phyloP scores from a whole-genome alignment of 1,140 invertebrate genomes.

The Ylistrum balloti region DNA sequence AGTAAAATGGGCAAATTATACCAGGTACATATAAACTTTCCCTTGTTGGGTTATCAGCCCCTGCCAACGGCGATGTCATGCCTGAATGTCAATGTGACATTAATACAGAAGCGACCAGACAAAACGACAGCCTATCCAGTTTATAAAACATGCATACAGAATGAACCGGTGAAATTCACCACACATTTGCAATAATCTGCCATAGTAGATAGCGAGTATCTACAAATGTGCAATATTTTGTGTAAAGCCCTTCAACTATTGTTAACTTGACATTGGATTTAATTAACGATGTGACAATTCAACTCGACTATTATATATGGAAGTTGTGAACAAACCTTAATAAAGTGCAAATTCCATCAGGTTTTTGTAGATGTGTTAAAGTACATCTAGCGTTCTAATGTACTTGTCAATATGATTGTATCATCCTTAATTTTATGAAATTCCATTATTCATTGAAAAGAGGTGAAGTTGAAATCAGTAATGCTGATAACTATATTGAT shows the following conservation, averaged over 20 bases:
- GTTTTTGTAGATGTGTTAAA: background rate
- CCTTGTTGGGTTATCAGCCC: background rate
- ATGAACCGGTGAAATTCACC: background rate
- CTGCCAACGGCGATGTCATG: background rate
- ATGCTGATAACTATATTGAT: background rate
- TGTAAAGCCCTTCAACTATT: background rate
- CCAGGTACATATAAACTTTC: conserved; percentile 14
- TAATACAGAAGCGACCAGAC: background rate
- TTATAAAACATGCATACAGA: conserved; percentile 3
- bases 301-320: background rate
- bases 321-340: background rate
- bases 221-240: background rate
- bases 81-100: conserved; percentile 33
- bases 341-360: background rate
- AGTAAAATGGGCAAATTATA: background rate
- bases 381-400: background rate
- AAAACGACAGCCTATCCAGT: background rate
- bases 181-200: conserved; percentile 17
- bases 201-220: background rate
- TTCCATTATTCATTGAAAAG: background rate
- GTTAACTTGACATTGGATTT: conserved; percentile 11
- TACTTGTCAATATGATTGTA: background rate
- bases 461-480: background rate
- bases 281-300: background rate
- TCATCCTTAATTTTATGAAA: background rate